Conservation (phyloP, 1,140 invertebrate species). For the Bradysia coprophila region DNA sequence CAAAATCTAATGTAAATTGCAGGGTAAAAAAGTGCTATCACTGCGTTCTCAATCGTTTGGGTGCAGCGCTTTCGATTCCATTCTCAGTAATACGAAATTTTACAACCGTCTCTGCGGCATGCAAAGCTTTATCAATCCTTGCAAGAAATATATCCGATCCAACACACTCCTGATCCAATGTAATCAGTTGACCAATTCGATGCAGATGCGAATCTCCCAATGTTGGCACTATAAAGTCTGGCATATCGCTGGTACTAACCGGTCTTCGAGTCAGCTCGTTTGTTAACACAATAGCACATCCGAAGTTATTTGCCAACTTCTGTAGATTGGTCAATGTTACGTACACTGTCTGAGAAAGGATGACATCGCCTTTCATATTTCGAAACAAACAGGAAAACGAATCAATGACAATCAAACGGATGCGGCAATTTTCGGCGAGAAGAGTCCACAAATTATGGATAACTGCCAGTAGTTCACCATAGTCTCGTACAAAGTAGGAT, state of each 20-base stretch:
- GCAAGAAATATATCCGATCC: no score
- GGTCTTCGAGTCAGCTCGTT: conserved; percentile 32
- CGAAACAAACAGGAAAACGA: conserved; percentile 11
- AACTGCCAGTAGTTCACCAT: conserved; percentile 8
- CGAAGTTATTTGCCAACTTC: conserved; percentile 7
- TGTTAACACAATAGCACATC: conserved; percentile 22
- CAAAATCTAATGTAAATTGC: no score
- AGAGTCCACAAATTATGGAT: conserved; percentile 7
- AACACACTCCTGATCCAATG: conserved; percentile 5
- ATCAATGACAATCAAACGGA: conserved; percentile 14
- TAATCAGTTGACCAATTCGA: conserved; percentile 15
- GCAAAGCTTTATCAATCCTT: no score
- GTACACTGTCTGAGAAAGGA: conserved; percentile 9
- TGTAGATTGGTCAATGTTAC: conserved; percentile 10
- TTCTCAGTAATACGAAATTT: no score
- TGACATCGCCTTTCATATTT: conserved; percentile 6
- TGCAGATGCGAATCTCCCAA: conserved; percentile 29
- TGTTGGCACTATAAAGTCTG: conserved; percentile 21
- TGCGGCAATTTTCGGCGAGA: conserved; percentile 5
- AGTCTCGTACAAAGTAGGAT: conserved; percentile 9
- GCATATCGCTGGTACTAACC: conserved; percentile 16
- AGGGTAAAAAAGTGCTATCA: no score
- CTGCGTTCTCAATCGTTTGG: no score
- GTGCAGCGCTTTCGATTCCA: no score
- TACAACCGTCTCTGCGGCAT: no score